phyloP scores from a whole-genome alignment of 2,888 invertebrate species.

The Xestia sexstrigata region DNA sequence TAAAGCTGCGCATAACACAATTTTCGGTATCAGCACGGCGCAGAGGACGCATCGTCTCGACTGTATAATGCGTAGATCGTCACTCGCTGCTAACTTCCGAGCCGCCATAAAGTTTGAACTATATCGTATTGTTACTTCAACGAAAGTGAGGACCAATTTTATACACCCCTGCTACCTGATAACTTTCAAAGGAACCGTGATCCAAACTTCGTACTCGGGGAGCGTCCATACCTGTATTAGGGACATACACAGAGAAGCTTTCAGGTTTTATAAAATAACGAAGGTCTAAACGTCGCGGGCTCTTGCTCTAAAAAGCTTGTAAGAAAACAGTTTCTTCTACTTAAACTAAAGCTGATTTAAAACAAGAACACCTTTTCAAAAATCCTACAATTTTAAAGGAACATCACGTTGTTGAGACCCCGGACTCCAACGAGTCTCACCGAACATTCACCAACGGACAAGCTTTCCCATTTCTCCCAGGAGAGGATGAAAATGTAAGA shows the following conservation, averaged over 20 bases:
- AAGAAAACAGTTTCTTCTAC: not conserved
- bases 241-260: too few species aligned
- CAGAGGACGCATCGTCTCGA: not conserved
- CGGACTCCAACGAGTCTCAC: not conserved
- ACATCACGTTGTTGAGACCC: not conserved
- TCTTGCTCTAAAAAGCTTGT: too few species aligned
- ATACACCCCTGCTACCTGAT: too few species aligned
- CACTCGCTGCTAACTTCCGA: not conserved
- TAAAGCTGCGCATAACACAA: too few species aligned
- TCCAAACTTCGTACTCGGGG: too few species aligned
- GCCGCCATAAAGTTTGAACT: not conserved
- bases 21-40: not conserved
- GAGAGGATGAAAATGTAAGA: constrained; percentile 41
- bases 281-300: too few species aligned
- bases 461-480: constrained; percentile 61
- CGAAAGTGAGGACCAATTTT: too few species aligned
- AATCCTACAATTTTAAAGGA: constrained; percentile 24
- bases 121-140: too few species aligned
- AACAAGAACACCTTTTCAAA: not conserved
- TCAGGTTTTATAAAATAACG: too few species aligned
- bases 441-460: constrained; percentile 67
- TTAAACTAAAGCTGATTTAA: not conserved
- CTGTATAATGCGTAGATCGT: not conserved
- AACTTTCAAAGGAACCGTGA: too few species aligned
- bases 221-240: too few species aligned